Evolutionary conservation across 2,113 vertebrate species (phyloP).

Genomic region (Chitala chitala): DNA sequence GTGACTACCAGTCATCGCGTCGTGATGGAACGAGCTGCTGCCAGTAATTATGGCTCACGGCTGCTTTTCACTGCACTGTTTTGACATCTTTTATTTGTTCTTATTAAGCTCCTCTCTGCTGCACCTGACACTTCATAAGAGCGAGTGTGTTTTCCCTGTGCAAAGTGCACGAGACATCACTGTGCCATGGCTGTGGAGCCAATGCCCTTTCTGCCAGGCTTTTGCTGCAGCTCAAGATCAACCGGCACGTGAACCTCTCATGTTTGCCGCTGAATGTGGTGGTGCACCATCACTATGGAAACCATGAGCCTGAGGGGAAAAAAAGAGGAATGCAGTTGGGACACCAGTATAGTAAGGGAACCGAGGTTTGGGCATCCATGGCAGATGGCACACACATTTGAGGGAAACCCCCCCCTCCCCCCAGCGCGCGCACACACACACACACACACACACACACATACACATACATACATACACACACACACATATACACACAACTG

Average conservation of each 20-base stretch:
- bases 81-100: conserved; percentile 32
- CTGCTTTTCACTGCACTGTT: conserved; percentile 24
- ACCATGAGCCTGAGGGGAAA: too few species aligned
- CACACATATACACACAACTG: too few species aligned
- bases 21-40: conserved; percentile 41
- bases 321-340: too few species aligned
- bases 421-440: too few species aligned
- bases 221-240: neutral
- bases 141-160: neutral
- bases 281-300: too few species aligned
- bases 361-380: too few species aligned
- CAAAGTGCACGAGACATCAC: neutral
- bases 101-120: conserved; percentile 32
- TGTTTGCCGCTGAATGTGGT: too few species aligned
- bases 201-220: conserved; percentile 18
- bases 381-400: too few species aligned
- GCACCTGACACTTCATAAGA: conserved; percentile 32
- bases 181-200: conserved; percentile 13
- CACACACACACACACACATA: too few species aligned
- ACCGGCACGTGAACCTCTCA: neutral
- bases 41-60: conserved; percentile 41
- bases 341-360: too few species aligned
- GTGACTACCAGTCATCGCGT: conserved; percentile 32
- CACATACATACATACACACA: too few species aligned
- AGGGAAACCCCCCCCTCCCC: too few species aligned